Evolutionary conservation across 2,888 invertebrate species (phyloP), one percentile per base, ranked within the genome.

Genomic region (Lasioglossum oenotherae): DNA sequence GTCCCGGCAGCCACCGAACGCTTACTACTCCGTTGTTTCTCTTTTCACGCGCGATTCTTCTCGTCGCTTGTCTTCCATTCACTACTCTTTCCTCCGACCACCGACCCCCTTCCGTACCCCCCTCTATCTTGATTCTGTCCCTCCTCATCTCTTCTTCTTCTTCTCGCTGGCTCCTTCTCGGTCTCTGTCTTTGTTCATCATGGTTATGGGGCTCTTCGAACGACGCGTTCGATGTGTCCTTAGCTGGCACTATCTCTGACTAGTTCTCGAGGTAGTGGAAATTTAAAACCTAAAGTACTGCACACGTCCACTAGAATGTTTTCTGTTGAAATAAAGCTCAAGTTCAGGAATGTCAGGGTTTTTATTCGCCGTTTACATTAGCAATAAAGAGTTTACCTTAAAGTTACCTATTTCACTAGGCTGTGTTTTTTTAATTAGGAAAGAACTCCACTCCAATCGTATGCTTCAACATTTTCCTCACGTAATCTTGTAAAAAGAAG

Each of bases 21-120:
- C 82, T 87, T 87, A 86, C 87, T 82, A 87, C 86, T 82, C 81
- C 79, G 82, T 80, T 77, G 80, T 82, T 82, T 86, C 87, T 82
- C 86, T 87, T 87, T 86, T 87, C 86, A 86, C 87, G 82, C 81
- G 86, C 81, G 86, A 90, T 90, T 90, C 90, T 87, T 87, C 87
- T 80, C 87, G 83, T 85, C 88, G 88, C 89, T 89, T 74, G 85
- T 82, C 81, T 90, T 88, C 88, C 89, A 89, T 90, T 82, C 84
- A 89, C 81, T 69, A 64, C 82, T 90, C 77, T 83, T 53, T n/a
- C 53, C 53, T 53, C 53, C 53, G 53, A 53, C 53, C n/a, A 53
- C 23, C 53, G 53, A 53, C 23, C 53, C 23, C 74, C 31, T 49
- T 60, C 14, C 8, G 8, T n/a, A 46, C 23, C 31, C 49, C 60